Conservation (phyloP, 2,113 vertebrate genomes). For the Phylloscopus whistleri region DNA sequence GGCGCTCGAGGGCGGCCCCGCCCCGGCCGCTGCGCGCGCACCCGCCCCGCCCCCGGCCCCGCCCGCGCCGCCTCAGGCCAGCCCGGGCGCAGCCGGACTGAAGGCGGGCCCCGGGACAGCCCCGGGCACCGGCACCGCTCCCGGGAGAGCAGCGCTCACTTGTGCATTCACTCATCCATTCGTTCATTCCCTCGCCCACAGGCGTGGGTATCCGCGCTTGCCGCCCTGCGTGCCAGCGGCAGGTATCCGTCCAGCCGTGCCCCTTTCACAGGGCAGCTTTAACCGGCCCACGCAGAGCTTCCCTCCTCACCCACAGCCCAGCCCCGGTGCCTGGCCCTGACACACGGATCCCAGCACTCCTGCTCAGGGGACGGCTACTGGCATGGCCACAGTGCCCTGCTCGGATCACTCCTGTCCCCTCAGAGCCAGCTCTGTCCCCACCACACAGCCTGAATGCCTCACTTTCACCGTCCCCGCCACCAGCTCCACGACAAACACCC, state of each 20-base stretch:
- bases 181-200: background rate
- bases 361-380: rapidly evolving
- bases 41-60: background rate
- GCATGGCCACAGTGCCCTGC: rapidly evolving
- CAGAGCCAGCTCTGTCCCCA: background rate
- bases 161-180: rapidly evolving
- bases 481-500: background rate
- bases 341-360: background rate
- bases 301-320: background rate
- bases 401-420: background rate
- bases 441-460: rapidly evolving
- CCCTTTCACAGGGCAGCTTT: background rate
- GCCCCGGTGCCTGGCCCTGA: background rate
- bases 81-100: no score
- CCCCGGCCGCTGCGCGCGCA: background rate
- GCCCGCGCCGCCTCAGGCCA: background rate
- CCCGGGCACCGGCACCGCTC: rapidly evolving
- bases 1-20: no score
- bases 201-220: no score
- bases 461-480: rapidly evolving
- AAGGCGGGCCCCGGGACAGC: rapidly evolving
- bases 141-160: rapidly evolving
- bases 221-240: background rate
- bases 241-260: background rate
- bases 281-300: no score